phyloP scores from a whole-genome alignment of 2,113 vertebrate genomes.

The Passer domesticus region DNA sequence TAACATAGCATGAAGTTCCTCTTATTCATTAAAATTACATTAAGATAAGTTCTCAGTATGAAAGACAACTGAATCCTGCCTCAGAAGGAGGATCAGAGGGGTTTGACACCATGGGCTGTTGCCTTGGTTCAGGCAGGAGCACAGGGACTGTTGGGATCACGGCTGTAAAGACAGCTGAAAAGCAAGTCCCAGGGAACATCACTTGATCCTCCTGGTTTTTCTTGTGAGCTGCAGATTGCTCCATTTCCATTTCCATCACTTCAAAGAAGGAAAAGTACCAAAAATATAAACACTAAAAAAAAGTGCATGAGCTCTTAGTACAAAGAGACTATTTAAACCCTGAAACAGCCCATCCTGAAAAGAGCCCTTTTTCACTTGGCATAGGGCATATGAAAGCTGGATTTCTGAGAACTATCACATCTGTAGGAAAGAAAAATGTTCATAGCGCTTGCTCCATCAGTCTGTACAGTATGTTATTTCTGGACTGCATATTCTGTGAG shows the following conservation, averaged over 20 bases:
- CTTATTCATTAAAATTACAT: not conserved
- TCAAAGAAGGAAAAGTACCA: not conserved
- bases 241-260: not conserved
- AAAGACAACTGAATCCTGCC: not conserved
- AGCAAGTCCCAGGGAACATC: too few relatives aligned
- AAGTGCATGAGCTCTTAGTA: not conserved
- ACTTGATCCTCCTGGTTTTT: not conserved
- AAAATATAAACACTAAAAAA: not conserved
- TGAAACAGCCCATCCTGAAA: not conserved
- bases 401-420: conserved; percentile 44
- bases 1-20: not conserved
- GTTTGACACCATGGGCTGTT: not conserved
- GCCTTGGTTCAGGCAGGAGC: not conserved
- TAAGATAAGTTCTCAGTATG: not conserved
- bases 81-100: not conserved
- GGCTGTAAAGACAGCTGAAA: not conserved
- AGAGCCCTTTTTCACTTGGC: not conserved
- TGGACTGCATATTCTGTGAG: not conserved
- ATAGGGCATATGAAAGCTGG: not conserved
- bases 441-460: not conserved
- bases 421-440: not conserved
- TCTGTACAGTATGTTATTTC: conserved; percentile 8
- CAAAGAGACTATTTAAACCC: not conserved
- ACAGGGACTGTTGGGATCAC: not conserved
- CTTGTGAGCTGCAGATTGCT: not conserved